Evolutionary conservation across 2,797 vertebrate genomes (phyloP).

Genomic region (Sternarchorhynchus goeldii): DNA sequence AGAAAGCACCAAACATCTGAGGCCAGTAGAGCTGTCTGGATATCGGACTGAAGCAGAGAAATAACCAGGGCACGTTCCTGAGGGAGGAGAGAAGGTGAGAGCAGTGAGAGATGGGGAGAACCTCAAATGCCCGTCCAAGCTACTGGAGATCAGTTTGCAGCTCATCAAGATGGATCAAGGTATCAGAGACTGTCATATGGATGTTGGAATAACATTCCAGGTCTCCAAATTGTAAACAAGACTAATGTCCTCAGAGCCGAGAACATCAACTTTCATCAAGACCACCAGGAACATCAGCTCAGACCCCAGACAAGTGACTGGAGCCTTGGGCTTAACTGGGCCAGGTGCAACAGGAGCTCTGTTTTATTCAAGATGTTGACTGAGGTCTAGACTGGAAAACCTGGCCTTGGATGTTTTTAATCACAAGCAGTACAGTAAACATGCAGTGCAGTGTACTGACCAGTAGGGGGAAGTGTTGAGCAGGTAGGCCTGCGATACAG

Average conservation of each 20-base stretch:
- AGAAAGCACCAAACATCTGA: constrained; percentile 93
- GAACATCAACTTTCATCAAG: too few species aligned
- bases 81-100: not conserved
- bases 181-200: too few species aligned
- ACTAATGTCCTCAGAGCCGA: too few species aligned
- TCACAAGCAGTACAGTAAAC: not conserved
- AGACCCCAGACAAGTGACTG: too few species aligned
- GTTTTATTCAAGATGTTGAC: not conserved
- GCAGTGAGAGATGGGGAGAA: not conserved
- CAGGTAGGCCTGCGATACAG: constrained; percentile 79
- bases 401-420: not conserved
- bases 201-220: too few species aligned
- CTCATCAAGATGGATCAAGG: too few species aligned
- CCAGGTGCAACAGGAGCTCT: too few species aligned
- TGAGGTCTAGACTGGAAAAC: constrained; percentile 49
- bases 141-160: too few species aligned
- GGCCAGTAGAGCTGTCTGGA: constrained; percentile 83
- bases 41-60: constrained; percentile 81
- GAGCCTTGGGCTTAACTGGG: too few species aligned
- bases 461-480: constrained; percentile 79
- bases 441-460: constrained; percentile 71
- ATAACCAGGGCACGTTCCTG: constrained; percentile 84
- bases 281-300: too few species aligned
- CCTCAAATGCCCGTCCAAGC: too few species aligned
- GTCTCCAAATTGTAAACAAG: too few species aligned